Evolutionary conservation across 2,113 vertebrate genomes (phyloP).

Genomic region (Orycteropus afer): DNA sequence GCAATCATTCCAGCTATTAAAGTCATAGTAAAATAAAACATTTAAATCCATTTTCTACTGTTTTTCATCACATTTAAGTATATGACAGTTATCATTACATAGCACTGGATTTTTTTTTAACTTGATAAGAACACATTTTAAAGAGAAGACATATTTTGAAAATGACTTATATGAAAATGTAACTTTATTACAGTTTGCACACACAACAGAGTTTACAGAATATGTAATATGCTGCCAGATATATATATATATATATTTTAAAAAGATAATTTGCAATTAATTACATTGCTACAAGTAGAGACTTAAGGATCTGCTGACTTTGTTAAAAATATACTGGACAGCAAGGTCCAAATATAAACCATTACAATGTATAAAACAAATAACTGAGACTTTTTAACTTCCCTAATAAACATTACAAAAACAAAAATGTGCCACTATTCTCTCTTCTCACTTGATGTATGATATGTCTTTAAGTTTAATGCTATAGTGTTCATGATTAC

Average conservation of each 20-base stretch:
- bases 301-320: not conserved
- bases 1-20: conserved; percentile 80
- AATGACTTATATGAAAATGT: conserved; percentile 6
- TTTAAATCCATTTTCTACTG: conserved; percentile 72
- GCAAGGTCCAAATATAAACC: conserved; percentile 32
- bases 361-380: conserved; percentile 2
- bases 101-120: conserved; percentile 66
- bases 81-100: conserved; percentile 55
- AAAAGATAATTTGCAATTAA: not conserved
- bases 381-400: not conserved
- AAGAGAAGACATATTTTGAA: conserved; percentile 66
- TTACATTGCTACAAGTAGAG: not conserved
- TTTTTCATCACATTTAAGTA: conserved; percentile 73
- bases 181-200: conserved; percentile 69
- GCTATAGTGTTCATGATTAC: not conserved
- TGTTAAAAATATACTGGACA: not conserved
- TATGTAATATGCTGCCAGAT: conserved; percentile 64
- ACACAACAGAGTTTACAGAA: conserved; percentile 67
- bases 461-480: not conserved
- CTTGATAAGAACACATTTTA: conserved; percentile 54
- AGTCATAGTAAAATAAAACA: conserved; percentile 61
- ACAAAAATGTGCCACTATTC: not conserved
- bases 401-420: not conserved
- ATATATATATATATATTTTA: too few species aligned
- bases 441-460: not conserved